Evolutionary conservation across 2,888 invertebrate species (phyloP), one percentile per base, ranked within the genome.

Genomic region (Pyrrhia umbra): DNA sequence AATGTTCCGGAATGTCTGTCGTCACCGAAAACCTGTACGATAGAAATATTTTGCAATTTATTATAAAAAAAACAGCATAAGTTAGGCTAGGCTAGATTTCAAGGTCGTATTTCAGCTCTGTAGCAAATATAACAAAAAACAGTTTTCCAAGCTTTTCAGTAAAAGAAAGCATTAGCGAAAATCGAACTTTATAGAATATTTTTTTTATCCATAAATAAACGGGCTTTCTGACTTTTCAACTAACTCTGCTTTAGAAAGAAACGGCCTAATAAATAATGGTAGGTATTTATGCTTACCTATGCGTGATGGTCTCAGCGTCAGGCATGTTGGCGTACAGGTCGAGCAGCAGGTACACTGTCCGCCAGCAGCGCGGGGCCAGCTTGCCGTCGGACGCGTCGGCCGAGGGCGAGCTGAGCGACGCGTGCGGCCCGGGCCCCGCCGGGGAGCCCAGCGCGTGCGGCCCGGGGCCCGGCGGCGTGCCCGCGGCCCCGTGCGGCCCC

Each of bases 261-360:
- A n/a, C n/a, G n/a, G n/a, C n/a, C n/a, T 40, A 2, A 2, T 15
- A 1, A 16, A 0, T 8, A 25, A 20, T 2, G 6, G 8, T 13
- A 13, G 30, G 9, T n/a, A 27, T 1, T 8, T 27, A 27, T 30
- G 23, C 3, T 37, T 72, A 95, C 95, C 97, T 95, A 88, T 97
- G 97, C 27, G 97, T 96, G 45, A 99, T 97, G 0, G 98, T 99
- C 91, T 99, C 99, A 0, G 98, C 98, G 86, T 99, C 99, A 0
- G 99, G 98, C 96, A 98, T 98, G 50, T 98, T 98, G 6, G 98
- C 98, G 88, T 99, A 99, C 54, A 99, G 92, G 85, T 99, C 98
- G 58, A 99, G 93, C 68, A 99, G 95, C 88, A 98, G 97, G 89
- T 98, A 98, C 77, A 99, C 97, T 0, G 98, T 99, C 86, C 98